phyloP scores from a whole-genome alignment of 2,888 invertebrate genomes.

The Lithophane socia region DNA sequence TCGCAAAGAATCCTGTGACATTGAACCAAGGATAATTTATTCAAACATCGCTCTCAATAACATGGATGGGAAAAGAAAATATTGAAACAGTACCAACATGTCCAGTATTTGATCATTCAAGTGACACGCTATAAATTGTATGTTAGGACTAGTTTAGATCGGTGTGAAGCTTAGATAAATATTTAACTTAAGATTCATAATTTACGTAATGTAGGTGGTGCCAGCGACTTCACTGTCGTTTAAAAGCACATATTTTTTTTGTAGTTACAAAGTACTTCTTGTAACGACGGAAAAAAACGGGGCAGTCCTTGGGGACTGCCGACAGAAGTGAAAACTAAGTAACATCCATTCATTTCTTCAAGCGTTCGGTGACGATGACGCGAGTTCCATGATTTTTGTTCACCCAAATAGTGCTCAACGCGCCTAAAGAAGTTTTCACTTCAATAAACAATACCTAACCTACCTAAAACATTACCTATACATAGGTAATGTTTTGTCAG shows the following conservation, averaged over 20 bases:
- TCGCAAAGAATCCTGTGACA: no score
- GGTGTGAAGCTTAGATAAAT: constrained; percentile 16
- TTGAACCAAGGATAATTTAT: constrained; percentile 2
- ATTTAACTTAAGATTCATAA: constrained; percentile 23
- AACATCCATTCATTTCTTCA: no score
- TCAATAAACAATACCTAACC: no score
- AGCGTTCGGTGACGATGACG: no score
- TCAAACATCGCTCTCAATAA: constrained; percentile 35
- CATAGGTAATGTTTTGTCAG: no score
- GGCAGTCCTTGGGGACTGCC: no score
- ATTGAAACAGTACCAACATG: constrained; percentile 38
- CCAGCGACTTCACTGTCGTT: neutral
- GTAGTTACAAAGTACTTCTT: neutral
- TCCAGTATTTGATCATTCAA: constrained; percentile 46
- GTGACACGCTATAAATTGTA: constrained; percentile 30
- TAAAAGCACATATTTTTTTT: neutral
- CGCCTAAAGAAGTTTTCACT: no score
- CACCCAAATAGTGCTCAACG: no score
- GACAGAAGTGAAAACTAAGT: no score
- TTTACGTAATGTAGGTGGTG: neutral
- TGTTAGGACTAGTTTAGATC: constrained; percentile 33
- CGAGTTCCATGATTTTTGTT: no score
- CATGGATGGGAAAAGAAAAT: constrained; percentile 32
- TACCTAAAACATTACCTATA: no score
- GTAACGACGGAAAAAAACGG: no score